These are phyloP conservation scores for Agriopis marginaria DNA, from an alignment of 2,888 invertebrate species.

Conservation along the genomic window DNA sequence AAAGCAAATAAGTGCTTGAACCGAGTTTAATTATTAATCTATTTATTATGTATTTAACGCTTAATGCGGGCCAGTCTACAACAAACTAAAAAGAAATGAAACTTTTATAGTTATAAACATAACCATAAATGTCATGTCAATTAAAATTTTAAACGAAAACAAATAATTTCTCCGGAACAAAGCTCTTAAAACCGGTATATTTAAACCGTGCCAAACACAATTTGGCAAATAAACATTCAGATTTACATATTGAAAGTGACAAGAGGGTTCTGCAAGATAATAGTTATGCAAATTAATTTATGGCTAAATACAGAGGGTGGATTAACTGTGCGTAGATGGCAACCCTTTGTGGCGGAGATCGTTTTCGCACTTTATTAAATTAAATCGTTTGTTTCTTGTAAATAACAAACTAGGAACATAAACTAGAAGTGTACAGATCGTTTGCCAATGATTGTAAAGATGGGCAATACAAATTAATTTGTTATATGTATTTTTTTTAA, in stretches of 20 bases:
- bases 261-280: conserved; percentile 62
- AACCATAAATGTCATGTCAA: neutral
- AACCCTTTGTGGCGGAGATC: conserved; percentile 33
- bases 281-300: conserved; percentile 77
- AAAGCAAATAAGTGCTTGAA: no score
- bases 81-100: neutral
- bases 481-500: no score
- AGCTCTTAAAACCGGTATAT: conserved; percentile 35
- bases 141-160: conserved; percentile 11
- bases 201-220: conserved; percentile 68
- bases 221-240: conserved; percentile 74
- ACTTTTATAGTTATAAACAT: neutral
- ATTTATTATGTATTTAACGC: no score
- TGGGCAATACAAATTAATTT: no score
- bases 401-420: neutral
- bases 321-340: conserved; percentile 39
- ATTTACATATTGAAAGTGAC: conserved; percentile 68
- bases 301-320: conserved; percentile 49
- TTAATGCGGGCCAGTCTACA: no score
- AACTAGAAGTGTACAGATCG: neutral
- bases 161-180: conserved; percentile 26
- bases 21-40: no score
- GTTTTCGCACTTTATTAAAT: conserved; percentile 47
- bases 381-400: conserved; percentile 31
- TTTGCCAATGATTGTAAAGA: no score